Evolutionary conservation across 2,797 vertebrate genomes (phyloP), one percentile per base, ranked within the genome.

Genomic region (Periophthalmus magnuspinnatus): DNA sequence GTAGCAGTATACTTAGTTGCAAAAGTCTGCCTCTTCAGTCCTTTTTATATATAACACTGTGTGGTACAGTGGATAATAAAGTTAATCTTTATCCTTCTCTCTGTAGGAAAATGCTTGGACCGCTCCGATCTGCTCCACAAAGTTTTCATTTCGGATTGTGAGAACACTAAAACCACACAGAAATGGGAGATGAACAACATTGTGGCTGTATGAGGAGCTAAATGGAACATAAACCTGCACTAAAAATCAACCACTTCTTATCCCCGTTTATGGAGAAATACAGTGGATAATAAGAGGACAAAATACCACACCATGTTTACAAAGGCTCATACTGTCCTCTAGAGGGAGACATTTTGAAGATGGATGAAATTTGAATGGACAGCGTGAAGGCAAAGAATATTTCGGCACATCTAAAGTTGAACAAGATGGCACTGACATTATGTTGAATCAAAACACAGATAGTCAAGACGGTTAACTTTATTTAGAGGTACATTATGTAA

Each of bases 101-200:
- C 60, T 13, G 7, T 52, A 92, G 90, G 91, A 28, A 93, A 91
- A 78, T 94, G 94, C 76, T 80, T 94, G 84, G 98, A 99, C 89
- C 96, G 97, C 70, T 98, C 97, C 0, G 97, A 99, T 76, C 89
- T 98, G 75, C 93, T 98, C 33, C 98, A 97, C 85, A 97, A 97
- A 82, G 94, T 99, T 48, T 98, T 97, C 87, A 86, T 98, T 83
- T 94, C 96, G 11, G 95, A 94, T 68, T 99, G 97, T 71, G 97
- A 98, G 90, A 93, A 86, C 83, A 94, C 76, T 84, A 99, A 97
- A 93, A 93, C 84, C 73, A 95, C 95, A 21, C 98, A 99, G 82
- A 96, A 94, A 75, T 99, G 98, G 98, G 97, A 99, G 90, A 98
- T 99, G 94, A 99, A 99, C 89, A 98, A 97, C 90, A 98, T 99